phyloP scores from a whole-genome alignment of 2,888 invertebrate species.

The Polietes domitor region DNA sequence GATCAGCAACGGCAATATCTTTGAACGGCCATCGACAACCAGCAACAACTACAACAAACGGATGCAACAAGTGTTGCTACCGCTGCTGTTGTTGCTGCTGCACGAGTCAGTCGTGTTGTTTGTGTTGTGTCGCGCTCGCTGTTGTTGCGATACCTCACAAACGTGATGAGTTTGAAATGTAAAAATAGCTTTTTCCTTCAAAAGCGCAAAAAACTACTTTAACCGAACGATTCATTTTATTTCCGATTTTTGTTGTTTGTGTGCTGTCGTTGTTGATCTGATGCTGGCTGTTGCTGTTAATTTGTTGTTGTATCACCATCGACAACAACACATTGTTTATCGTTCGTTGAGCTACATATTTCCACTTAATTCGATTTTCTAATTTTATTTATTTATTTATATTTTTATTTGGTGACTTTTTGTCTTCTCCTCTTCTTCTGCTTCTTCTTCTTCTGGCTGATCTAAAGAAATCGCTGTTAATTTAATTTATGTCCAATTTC shows the following conservation, averaged over 20 bases:
- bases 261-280: not conserved
- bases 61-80: conserved; percentile 16
- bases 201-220: not conserved
- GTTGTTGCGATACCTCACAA: not conserved
- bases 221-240: not conserved
- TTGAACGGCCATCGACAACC: too few species aligned
- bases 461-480: conserved; percentile 1
- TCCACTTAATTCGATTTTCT: conserved; percentile 22
- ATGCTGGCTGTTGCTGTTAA: too few species aligned
- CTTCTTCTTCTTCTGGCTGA: not conserved
- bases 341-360: not conserved
- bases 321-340: not conserved
- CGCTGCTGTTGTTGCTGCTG: not conserved
- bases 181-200: conserved; percentile 1
- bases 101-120: not conserved
- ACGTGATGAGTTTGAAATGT: conserved; percentile 1
- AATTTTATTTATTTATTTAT: conserved; percentile 1
- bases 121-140: not conserved
- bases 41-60: not conserved
- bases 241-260: not conserved
- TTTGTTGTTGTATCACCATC: not conserved
- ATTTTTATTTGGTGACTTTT: conserved; percentile 6
- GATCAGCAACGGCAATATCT: too few species aligned
- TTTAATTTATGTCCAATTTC: conserved; percentile 21
- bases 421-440: too few species aligned